Percentiles rank a stretch among this genome's conserved stretches.
These are phyloP conservation scores for Acanthosoma haemorrhoidale DNA, from an alignment of 2,888 invertebrate genomes.

Conservation along the genomic window DNA sequence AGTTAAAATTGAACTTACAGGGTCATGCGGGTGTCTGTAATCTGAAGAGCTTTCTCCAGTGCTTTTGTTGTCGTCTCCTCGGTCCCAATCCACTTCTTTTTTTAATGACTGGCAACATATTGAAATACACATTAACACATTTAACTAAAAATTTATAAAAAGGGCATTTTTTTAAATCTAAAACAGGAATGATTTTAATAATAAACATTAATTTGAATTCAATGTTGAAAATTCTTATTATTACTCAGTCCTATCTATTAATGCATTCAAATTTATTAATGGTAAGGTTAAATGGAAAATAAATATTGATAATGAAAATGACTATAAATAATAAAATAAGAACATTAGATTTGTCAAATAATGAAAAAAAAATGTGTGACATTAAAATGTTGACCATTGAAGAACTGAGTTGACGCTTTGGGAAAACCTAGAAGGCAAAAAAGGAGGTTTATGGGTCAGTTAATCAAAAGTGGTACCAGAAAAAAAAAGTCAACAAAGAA, in stretches of 20 bases:
- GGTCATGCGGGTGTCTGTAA: conserved; percentile 75
- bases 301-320: too few relatives aligned
- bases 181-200: background rate
- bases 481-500: too few relatives aligned
- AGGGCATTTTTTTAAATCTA: background rate
- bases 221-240: too few relatives aligned
- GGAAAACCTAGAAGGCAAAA: too few relatives aligned
- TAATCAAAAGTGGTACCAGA: too few relatives aligned
- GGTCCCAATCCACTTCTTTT: conserved; percentile 80
- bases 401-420: too few relatives aligned
- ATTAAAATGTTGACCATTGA: too few relatives aligned
- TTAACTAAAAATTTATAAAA: background rate
- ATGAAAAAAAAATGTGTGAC: background rate
- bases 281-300: background rate
- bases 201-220: too few relatives aligned
- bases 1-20: conserved; percentile 52
- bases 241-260: too few relatives aligned
- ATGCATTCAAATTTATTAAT: background rate
- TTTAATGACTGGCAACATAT: conserved; percentile 70
- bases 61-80: conserved; percentile 62
- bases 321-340: too few relatives aligned
- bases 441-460: too few relatives aligned
- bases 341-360: background rate
- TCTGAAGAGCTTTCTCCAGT: conserved; percentile 70
- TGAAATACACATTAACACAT: background rate